Evolutionary conservation across 2,113 vertebrate genomes (phyloP).

Genomic region (Malurus melanocephalus): DNA sequence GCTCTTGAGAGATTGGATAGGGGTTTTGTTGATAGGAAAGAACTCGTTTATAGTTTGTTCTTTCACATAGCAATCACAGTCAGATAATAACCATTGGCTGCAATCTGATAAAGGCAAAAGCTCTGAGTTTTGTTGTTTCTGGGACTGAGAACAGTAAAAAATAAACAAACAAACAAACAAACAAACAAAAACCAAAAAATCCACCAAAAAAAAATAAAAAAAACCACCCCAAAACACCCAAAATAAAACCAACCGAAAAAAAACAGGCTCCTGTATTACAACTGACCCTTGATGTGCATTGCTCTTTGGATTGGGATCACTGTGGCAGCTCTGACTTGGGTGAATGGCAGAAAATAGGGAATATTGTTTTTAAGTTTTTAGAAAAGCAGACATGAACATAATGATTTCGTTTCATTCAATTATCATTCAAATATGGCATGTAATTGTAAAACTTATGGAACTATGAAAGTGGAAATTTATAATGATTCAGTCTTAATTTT

Average conservation of each 20-base stretch:
- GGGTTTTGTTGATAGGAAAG: neutral
- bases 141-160: rapidly evolving
- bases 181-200: too few species aligned
- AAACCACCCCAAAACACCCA: too few species aligned
- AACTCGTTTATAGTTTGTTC: neutral
- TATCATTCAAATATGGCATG: slow-evolving; percentile 78
- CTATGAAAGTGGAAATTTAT: slow-evolving; percentile 81
- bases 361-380: slow-evolving; percentile 29
- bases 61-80: neutral
- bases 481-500: slow-evolving; percentile 79
- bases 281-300: neutral
- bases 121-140: rapidly evolving
- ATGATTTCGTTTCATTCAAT: slow-evolving; percentile 71
- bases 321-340: neutral
- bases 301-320: neutral
- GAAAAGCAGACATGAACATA: slow-evolving; percentile 33
- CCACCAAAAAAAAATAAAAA: too few species aligned
- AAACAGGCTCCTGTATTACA: neutral
- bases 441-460: slow-evolving; percentile 77
- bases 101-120: neutral
- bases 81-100: neutral
- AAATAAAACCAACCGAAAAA: too few species aligned
- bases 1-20: neutral
- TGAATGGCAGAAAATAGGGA: neutral
- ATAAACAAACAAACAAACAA: too few species aligned